A percentile compares a stretch with the other conserved stretches of the same genome.
phyloP scores from a whole-genome alignment of 2,113 vertebrate genomes.

The Leucoraja erinaceus region DNA sequence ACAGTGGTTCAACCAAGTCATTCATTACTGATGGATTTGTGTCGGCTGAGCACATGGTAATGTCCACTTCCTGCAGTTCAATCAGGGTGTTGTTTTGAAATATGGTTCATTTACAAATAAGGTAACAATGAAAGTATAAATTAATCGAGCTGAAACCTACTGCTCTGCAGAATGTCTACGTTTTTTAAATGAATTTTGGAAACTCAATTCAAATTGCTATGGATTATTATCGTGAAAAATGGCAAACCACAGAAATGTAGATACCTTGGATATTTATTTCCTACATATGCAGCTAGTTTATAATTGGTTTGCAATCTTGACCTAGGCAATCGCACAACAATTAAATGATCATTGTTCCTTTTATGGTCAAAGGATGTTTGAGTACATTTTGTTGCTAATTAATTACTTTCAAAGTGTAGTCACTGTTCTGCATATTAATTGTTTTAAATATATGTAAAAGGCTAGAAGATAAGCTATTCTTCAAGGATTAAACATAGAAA shows the following conservation, averaged over 20 bases:
- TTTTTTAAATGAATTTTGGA: not conserved
- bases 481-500: no score
- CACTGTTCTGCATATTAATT: not conserved
- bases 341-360: not conserved
- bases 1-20: constrained; percentile 30
- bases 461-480: not conserved
- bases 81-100: not conserved
- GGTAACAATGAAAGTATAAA: not conserved
- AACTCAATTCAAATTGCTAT: not conserved
- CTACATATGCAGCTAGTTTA: not conserved
- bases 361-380: not conserved
- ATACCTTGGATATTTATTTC: not conserved
- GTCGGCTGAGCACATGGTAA: constrained; percentile 22
- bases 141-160: not conserved
- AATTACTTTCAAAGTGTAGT: not conserved
- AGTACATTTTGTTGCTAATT: not conserved
- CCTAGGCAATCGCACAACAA: no score
- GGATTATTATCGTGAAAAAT: not conserved
- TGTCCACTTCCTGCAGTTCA: not conserved
- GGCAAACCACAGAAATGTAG: not conserved
- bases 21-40: constrained; percentile 15
- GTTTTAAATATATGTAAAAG: not conserved
- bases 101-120: constrained; percentile 26
- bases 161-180: not conserved
- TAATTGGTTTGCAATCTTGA: not conserved